phyloP scores from a whole-genome alignment of 2,113 vertebrate genomes.

The Nasalis larvatus region DNA sequence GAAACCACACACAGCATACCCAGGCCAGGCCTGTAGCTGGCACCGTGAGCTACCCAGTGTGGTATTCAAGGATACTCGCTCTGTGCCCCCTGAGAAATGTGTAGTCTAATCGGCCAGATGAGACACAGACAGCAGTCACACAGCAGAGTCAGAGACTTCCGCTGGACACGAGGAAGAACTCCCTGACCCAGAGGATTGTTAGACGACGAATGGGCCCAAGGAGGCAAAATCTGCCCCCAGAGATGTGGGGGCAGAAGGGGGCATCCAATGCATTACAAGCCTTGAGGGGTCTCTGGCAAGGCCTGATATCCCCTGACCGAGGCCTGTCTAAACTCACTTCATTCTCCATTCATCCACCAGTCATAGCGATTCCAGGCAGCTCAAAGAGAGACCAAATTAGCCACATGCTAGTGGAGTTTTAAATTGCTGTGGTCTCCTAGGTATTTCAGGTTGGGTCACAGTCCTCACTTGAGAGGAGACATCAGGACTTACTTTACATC shows the following conservation, averaged over 20 bases:
- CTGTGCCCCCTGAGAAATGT: background rate
- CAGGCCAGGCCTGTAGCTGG: background rate
- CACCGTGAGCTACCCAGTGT: background rate
- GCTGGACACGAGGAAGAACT: background rate
- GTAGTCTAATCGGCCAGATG: background rate
- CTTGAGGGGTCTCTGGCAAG: background rate
- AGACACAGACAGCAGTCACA: rapidly evolving
- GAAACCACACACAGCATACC: no score
- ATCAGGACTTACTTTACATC: background rate
- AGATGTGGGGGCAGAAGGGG: background rate
- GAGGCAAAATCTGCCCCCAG: background rate
- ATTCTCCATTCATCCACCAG: background rate
- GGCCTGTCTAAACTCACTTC: background rate
- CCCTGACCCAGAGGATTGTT: background rate
- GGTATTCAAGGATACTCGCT: background rate
- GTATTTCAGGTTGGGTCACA: background rate
- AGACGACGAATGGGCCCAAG: background rate
- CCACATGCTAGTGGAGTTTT: background rate
- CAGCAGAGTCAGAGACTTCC: background rate
- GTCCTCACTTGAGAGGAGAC: background rate
- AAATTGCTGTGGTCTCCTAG: background rate
- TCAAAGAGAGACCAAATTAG: background rate
- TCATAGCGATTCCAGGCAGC: background rate
- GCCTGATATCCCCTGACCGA: background rate
- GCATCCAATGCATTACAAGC: rapidly evolving